These are phyloP conservation scores for Macroglossus sobrinus DNA, from an alignment of 2,113 vertebrate genomes.

Conservation along the genomic window DNA sequence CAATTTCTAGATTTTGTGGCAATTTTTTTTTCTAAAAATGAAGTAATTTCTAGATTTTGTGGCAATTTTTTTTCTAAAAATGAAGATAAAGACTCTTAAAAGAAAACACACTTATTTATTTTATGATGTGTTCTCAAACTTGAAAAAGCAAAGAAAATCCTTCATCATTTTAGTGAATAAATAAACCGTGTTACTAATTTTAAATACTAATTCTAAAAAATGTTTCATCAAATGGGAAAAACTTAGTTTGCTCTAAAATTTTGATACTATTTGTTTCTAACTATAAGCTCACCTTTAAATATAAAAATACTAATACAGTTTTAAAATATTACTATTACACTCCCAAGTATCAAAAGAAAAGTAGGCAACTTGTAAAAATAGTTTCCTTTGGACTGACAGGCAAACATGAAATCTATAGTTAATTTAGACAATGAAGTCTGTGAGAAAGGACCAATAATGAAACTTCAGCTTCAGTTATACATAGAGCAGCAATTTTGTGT, in stretches of 20 bases:
- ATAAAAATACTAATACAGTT: not conserved
- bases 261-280: not conserved
- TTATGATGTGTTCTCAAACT: not conserved
- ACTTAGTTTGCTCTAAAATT: not conserved
- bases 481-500: not conserved
- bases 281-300: not conserved
- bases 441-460: not conserved
- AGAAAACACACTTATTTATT: not conserved
- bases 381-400: not conserved
- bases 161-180: conserved; percentile 1
- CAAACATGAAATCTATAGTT: not conserved
- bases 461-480: conserved; percentile 22
- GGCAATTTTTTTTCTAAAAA: not conserved
- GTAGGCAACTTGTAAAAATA: not conserved
- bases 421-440: conserved; percentile 28
- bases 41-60: not conserved
- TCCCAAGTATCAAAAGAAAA: conserved; percentile 4
- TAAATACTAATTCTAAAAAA: not conserved
- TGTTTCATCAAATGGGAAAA: not conserved
- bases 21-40: not conserved
- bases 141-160: not conserved
- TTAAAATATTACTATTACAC: not conserved
- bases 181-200: not conserved
- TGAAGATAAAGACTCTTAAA: not conserved
- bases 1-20: not conserved